Evolutionary conservation across 2,113 vertebrate species (phyloP), one percentile per base, ranked within the genome.

Genomic region (Otocyon megalotis): DNA sequence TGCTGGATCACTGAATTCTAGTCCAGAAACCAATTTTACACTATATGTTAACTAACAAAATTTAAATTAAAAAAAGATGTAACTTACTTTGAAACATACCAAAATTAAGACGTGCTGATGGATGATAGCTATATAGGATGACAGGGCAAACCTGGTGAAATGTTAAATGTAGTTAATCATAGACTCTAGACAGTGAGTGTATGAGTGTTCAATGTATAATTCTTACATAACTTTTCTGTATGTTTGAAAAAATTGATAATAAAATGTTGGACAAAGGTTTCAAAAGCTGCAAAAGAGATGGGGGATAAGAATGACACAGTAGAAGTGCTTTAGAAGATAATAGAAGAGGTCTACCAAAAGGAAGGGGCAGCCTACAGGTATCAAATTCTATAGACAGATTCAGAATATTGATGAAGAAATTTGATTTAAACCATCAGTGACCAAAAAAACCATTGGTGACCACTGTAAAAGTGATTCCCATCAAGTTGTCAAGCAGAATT

Each of bases 171-270:
- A 77, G 43, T 56, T 43, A 56, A 76, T 3, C 65, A 2, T 28
- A 81, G 43, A 81, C 85, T 72, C 65, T 71, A 89, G 53, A 58
- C 28, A 54, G 15, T 53, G 7, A 76, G 43, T 54, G n/a, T 14
- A 6, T 74, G n/a, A 83, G 24, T 32, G 8, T 69, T 63, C 28
- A 35, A 30, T 35, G 13, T 32, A 22, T 56, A 90, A 63, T 90
- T 93, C 48, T 71, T 79, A 89, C 50, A 43, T 43, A 80, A 53
- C 30, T 72, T 83, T 65, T 60, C n/a, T 85, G 26, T 67, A 43
- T 17, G 50, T 60, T 95, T 94, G 22, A 95, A 94, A 88, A 89
- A 77, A 87, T 32, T 93, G 6, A 53, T 74, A 91, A 62, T 58
- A 76, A 81, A 89, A 82, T 72, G 8, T 71, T 69, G 48, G 71